Conservation (phyloP, 2,797 vertebrate genomes). For the Spinus olivaceus region DNA sequence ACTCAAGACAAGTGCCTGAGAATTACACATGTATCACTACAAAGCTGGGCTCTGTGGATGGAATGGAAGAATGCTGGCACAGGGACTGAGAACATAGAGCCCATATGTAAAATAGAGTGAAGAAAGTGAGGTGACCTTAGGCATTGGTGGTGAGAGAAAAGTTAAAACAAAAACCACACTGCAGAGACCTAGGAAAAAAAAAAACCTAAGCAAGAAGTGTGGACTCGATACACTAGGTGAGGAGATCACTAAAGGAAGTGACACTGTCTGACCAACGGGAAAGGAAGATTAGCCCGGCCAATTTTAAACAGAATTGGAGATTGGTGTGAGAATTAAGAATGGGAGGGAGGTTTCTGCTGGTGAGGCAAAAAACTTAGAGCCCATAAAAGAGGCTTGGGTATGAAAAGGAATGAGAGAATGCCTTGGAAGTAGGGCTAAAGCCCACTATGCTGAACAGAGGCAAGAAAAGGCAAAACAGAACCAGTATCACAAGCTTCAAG, state of each 20-base stretch:
- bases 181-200: background rate
- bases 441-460: background rate
- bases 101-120: background rate
- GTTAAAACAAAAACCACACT: background rate
- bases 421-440: background rate
- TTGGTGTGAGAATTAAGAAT: background rate
- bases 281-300: background rate
- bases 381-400: background rate
- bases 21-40: background rate
- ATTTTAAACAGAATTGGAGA: background rate
- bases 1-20: background rate
- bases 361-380: background rate
- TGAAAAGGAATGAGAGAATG: background rate
- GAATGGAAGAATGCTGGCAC: background rate
- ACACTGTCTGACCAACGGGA: background rate
- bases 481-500: background rate
- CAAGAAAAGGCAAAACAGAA: background rate
- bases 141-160: background rate
- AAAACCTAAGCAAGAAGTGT: background rate
- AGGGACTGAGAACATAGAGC: background rate
- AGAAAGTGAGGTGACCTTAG: background rate
- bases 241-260: background rate
- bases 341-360: background rate
- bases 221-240: fast-evolving
- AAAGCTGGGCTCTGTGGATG: background rate